These are phyloP conservation scores for Aegotheles bennettii DNA, from an alignment of 2,113 vertebrate genomes.

Conservation along the genomic window DNA sequence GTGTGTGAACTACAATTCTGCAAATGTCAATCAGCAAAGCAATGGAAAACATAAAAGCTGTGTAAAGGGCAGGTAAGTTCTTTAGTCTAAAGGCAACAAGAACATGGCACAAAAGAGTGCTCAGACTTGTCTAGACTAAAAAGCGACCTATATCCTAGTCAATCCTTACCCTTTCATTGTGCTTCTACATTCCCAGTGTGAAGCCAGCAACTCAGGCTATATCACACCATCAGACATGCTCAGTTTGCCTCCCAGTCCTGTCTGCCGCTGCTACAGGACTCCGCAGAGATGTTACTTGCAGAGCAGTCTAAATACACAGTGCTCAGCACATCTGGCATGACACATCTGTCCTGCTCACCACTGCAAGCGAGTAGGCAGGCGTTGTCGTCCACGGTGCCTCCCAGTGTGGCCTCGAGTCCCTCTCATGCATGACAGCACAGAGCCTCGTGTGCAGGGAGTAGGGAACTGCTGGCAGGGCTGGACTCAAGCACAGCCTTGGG, in stretches of 20 bases:
- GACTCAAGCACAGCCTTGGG: neutral
- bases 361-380: neutral
- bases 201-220: neutral
- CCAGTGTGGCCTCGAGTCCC: neutral
- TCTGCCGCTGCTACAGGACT: neutral
- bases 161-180: neutral
- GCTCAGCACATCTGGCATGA: neutral
- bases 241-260: neutral
- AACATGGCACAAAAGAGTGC: neutral
- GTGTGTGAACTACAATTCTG: neutral
- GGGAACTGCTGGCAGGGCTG: neutral
- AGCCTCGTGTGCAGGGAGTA: accelerated
- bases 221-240: accelerated
- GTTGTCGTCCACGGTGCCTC: too few species aligned
- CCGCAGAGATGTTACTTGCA: neutral
- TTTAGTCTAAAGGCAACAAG: neutral
- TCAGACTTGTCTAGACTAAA: neutral
- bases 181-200: accelerated
- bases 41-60: neutral
- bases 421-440: accelerated
- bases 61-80: neutral
- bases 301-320: neutral
- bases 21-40: neutral
- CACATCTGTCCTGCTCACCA: neutral
- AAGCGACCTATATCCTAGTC: neutral